Conservation (phyloP, 2,113 vertebrate genomes). For the Lagopus leucura region DNA sequence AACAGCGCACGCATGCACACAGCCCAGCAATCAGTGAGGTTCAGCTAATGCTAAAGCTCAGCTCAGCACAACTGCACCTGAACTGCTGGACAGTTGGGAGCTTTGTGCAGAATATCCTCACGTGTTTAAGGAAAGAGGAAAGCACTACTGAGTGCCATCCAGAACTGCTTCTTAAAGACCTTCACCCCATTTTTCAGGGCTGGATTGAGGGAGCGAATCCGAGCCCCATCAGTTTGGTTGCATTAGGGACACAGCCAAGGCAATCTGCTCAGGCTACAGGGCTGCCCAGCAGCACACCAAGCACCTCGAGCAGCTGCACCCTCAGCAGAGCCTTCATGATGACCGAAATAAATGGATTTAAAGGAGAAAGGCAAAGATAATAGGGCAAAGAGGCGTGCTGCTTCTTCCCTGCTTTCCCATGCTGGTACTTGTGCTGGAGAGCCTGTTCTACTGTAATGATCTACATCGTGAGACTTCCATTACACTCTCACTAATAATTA, state of each 20-base stretch:
- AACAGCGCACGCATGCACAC: fast-evolving
- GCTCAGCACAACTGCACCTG: background rate
- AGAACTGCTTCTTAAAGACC: background rate
- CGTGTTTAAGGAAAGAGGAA: background rate
- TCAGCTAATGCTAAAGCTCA: background rate
- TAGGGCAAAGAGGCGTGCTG: background rate
- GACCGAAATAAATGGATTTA: background rate
- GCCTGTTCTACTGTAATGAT: background rate
- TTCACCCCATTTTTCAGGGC: background rate
- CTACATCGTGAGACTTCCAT: background rate
- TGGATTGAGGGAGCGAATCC: background rate
- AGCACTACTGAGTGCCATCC: fast-evolving
- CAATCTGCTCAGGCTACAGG: background rate
- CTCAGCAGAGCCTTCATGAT: background rate
- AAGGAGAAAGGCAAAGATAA: background rate
- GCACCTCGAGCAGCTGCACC: background rate
- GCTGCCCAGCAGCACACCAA: background rate
- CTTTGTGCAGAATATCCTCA: fast-evolving
- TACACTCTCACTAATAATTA: background rate
- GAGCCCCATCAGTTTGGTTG: background rate
- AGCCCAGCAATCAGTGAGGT: background rate
- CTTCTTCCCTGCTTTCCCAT: background rate
- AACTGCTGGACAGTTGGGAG: background rate
- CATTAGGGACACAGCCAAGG: fast-evolving
- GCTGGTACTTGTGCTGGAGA: background rate